A percentile compares a stretch with the other conserved stretches of the same genome.
Evolutionary conservation across 92 coral and sea anemone species (phyloP).

Genomic region (Umimayanthus chanpuru): DNA sequence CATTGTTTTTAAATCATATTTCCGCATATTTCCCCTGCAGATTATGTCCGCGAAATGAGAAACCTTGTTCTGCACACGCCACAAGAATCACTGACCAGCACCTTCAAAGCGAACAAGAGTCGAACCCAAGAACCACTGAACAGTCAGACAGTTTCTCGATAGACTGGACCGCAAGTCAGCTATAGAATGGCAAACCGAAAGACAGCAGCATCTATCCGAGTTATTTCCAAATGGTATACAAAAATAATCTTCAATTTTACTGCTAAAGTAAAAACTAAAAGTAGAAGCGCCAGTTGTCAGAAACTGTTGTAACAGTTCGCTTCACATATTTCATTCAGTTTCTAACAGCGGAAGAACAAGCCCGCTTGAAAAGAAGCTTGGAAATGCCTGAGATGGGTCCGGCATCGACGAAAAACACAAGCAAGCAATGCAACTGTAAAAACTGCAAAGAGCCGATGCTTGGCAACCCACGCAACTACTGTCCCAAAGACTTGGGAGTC

Average conservation of each 20-base stretch:
- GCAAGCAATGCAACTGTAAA: background rate
- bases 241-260: background rate
- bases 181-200: background rate
- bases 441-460: background rate
- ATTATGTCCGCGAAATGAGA: background rate
- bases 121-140: background rate
- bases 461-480: background rate
- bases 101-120: background rate
- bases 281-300: background rate
- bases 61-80: background rate
- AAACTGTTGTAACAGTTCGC: background rate
- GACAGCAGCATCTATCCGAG: background rate
- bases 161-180: background rate
- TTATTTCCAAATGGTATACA: background rate
- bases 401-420: background rate
- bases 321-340: background rate
- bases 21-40: background rate
- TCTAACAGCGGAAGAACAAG: slow-evolving; percentile 7
- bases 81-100: background rate
- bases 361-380: background rate
- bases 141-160: background rate
- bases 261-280: background rate
- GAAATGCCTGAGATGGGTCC: background rate
- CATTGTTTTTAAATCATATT: background rate
- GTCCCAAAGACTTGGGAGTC: background rate